Percentiles rank a stretch among this genome's conserved stretches.
Conservation (phyloP, 2,888 invertebrate genomes). For the Allygus modestus region DNA sequence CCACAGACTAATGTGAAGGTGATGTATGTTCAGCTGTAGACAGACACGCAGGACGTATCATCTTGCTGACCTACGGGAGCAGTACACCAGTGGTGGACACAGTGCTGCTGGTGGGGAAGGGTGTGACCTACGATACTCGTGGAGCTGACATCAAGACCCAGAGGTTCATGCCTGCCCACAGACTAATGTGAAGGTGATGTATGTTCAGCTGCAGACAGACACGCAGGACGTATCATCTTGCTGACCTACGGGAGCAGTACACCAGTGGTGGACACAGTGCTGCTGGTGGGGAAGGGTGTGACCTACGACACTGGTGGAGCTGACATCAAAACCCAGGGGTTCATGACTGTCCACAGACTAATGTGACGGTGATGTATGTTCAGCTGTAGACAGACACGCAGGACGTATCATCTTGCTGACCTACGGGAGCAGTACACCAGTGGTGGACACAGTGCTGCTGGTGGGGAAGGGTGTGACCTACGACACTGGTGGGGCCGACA, state of each 20-base stretch:
- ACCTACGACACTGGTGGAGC: slow-evolving; percentile 92
- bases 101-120: slow-evolving; percentile 93
- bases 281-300: slow-evolving; percentile 96
- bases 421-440: slow-evolving; percentile 80
- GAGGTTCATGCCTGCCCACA: slow-evolving; percentile 90
- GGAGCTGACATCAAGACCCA: slow-evolving; percentile 91
- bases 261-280: slow-evolving; percentile 81
- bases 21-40: slow-evolving; percentile 70
- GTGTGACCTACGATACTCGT: slow-evolving; percentile 93
- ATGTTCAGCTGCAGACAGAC: slow-evolving; percentile 73
- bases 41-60: slow-evolving; percentile 83
- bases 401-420: slow-evolving; percentile 91
- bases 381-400: slow-evolving; percentile 75
- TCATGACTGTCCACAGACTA: slow-evolving; percentile 84
- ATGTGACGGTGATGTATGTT: not conserved
- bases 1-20: no score
- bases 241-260: slow-evolving; percentile 85
- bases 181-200: no score
- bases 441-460: slow-evolving; percentile 85
- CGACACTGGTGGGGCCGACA: slow-evolving; percentile 91
- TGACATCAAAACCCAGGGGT: slow-evolving; percentile 88
- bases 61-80: slow-evolving; percentile 87
- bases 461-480: slow-evolving; percentile 97
- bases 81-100: slow-evolving; percentile 81
- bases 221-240: slow-evolving; percentile 87